Base-by-base conservation (phyloP, 1,140 invertebrate species). In the Drosophila pallidifrons region DNA sequence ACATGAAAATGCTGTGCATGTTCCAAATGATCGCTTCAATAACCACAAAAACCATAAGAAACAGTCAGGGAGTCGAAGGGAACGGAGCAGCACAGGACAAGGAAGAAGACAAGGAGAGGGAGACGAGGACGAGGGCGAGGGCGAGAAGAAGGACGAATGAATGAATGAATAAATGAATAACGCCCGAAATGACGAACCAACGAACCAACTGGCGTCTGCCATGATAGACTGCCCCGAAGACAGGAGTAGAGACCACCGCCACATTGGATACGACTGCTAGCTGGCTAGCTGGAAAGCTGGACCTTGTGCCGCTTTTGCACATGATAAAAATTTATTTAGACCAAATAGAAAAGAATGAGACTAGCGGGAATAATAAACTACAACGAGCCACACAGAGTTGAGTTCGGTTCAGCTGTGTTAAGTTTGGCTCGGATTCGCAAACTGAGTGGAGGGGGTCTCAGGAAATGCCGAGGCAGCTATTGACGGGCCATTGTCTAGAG, bases 1-100 rank as follows among this genome's bases (percentile, higher is more conserved):
- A 80, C 75, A 77, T 80, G 78, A 89, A 90, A 89, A 75, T 82
- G 75, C 74, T 91, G 78, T 91, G 83, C 88, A 91, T 91, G 88
- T 91, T 85, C 89, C 81, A 70, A 91, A 91, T 91, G 88, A 91
- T 88, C 89, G 88, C 88, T 91, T 91, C 88, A 91, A 91, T 91
- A 91, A 88, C 88, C 88, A 91, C 88, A 91, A 85, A 79, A 83
- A 74, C 88, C 76, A 91, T 91, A 89, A 91, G 88, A 88, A 88
- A 85, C 88, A 91, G 85, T 54, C 79, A 32, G 30, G 7, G 30
- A 32, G 35, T 38, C 35, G 8, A 8, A 8, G 35, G 35, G 35
- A 38, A 8, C 1, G 35, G 35, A 38, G 35, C 7, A 55, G 20
- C 41, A 47, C 43, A 41, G 11, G 54, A 25, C 20, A 2, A 60